Evolutionary conservation across 2,113 vertebrate genomes (phyloP).

Genomic region (Caranx ignobilis): DNA sequence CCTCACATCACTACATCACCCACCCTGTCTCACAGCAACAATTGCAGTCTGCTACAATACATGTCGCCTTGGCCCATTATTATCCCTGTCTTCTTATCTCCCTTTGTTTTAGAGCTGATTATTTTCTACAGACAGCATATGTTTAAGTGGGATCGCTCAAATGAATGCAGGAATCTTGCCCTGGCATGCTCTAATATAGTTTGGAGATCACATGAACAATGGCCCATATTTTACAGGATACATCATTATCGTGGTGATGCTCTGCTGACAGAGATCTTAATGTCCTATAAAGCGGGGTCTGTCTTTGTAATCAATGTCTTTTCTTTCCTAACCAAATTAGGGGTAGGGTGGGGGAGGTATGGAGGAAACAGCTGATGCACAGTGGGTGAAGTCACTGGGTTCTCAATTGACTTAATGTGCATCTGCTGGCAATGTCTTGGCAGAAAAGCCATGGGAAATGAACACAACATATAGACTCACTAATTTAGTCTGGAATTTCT

Average conservation of each 20-base stretch:
- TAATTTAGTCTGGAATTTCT: background rate
- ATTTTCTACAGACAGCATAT: constrained; percentile 35
- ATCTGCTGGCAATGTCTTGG: constrained; percentile 22
- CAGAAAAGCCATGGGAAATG: background rate
- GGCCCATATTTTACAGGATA: constrained; percentile 19
- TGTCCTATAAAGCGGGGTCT: constrained; percentile 38
- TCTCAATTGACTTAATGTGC: constrained; percentile 55
- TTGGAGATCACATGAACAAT: constrained; percentile 33
- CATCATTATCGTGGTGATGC: constrained; percentile 32
- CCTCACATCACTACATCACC: constrained; percentile 25
- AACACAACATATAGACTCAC: background rate
- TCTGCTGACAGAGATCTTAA: constrained; percentile 38
- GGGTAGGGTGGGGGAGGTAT: constrained; percentile 69
- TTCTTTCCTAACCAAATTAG: constrained; percentile 74
- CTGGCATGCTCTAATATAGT: constrained; percentile 9
- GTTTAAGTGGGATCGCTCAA: constrained; percentile 26
- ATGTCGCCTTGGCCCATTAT: constrained; percentile 22
- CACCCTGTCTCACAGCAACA: constrained; percentile 29
- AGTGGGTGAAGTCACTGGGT: constrained; percentile 71
- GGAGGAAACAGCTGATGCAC: constrained; percentile 80
- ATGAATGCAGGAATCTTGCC: background rate
- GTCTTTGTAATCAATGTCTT: constrained; percentile 70
- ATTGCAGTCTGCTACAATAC: constrained; percentile 33
- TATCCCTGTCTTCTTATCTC: constrained; percentile 32
- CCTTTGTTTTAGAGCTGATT: constrained; percentile 45